phyloP scores from a whole-genome alignment of 2,888 invertebrate species.

The Leptarthrus brevirostris region DNA sequence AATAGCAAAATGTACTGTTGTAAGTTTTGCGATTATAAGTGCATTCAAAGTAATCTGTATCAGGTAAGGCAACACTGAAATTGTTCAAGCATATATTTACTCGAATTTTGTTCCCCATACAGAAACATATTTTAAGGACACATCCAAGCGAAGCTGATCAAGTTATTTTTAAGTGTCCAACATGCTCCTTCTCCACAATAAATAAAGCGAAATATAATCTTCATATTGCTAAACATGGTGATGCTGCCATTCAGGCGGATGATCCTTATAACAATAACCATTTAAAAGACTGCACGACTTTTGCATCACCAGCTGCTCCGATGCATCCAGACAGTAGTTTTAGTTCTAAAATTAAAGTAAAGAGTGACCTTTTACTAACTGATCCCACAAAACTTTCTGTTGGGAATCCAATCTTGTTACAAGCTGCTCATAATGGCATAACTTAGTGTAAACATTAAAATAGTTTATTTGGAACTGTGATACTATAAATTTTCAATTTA shows the following conservation, averaged over 20 bases:
- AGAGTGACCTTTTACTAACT: conserved; percentile 61
- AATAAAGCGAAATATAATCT: conserved; percentile 63
- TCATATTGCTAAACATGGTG: conserved; percentile 63
- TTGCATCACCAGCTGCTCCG: neutral
- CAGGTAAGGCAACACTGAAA: conserved; percentile 67
- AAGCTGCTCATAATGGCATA: conserved; percentile 55
- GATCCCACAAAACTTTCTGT: conserved; percentile 57
- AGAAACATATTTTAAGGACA: conserved; percentile 79
- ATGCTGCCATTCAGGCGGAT: conserved; percentile 27
- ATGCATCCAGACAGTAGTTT: neutral
- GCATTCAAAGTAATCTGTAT: conserved; percentile 83
- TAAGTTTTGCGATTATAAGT: conserved; percentile 80
- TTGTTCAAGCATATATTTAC: neutral
- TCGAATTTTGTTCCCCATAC: conserved; percentile 27
- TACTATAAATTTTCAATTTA: no score
- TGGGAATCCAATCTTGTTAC: conserved; percentile 54
- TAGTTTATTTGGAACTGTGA: no score
- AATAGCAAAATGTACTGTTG: conserved; percentile 82
- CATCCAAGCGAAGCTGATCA: conserved; percentile 77
- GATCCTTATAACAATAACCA: neutral
- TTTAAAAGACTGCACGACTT: neutral
- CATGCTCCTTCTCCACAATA: conserved; percentile 63
- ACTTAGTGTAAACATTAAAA: conserved; percentile 54
- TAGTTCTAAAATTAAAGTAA: conserved; percentile 63
- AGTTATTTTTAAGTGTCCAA: conserved; percentile 68